Conservation (phyloP, 2,797 vertebrate genomes). For the Lagothrix lagotricha region DNA sequence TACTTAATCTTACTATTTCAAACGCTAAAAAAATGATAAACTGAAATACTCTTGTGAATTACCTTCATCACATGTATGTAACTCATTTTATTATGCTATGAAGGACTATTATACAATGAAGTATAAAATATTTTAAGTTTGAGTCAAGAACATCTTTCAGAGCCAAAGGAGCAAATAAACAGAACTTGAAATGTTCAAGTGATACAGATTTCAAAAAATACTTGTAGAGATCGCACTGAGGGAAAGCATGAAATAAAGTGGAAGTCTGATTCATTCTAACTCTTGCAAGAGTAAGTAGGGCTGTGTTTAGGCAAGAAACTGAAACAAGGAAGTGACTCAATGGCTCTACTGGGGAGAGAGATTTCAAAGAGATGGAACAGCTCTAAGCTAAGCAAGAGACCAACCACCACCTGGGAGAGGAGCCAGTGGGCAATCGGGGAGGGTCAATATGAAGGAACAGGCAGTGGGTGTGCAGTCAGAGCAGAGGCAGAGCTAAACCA, state of each 20-base stretch:
- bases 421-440: background rate
- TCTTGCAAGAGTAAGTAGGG: constrained; percentile 4
- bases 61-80: background rate
- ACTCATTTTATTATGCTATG: background rate
- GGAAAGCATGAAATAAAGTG: constrained; percentile 32
- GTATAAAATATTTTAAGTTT: constrained; percentile 17
- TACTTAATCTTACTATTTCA: background rate
- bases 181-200: constrained; percentile 33
- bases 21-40: background rate
- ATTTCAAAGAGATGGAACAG: constrained; percentile 31
- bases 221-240: background rate
- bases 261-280: constrained; percentile 13
- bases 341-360: background rate
- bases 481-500: background rate
- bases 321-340: constrained; percentile 60
- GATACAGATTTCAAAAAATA: constrained; percentile 15
- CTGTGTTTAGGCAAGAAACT: background rate
- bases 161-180: constrained; percentile 38
- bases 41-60: background rate
- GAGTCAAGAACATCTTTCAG: constrained; percentile 56
- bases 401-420: background rate
- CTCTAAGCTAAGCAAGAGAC: background rate
- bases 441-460: background rate
- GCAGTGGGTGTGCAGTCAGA: background rate
- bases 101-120: background rate